Percentiles rank a stretch among this genome's conserved stretches.
These are phyloP conservation scores for Euura lappo DNA, from an alignment of 1,140 invertebrate genomes.

Conservation along the genomic window DNA sequence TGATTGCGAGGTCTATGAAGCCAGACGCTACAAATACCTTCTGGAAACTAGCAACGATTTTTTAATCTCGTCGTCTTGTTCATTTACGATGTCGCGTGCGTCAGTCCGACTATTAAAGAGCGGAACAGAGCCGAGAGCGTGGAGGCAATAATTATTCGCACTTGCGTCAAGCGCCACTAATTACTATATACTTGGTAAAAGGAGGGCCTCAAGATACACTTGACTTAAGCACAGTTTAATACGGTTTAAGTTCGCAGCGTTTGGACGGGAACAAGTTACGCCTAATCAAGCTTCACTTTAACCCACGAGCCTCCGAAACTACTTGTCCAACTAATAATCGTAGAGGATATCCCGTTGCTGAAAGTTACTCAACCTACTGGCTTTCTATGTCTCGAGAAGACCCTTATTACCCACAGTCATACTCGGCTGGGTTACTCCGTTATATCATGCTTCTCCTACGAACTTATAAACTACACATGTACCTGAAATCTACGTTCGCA, in stretches of 20 bases:
- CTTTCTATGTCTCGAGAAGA: not conserved
- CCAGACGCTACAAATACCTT: too few species aligned
- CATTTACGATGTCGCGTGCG: too few species aligned
- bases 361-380: not conserved
- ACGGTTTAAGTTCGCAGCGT: slow-evolving; percentile 1
- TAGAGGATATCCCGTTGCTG: not conserved
- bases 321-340: slow-evolving; percentile 7
- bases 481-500: too few species aligned
- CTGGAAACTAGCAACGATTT: too few species aligned
- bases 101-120: too few species aligned
- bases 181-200: not conserved
- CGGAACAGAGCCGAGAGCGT: too few species aligned
- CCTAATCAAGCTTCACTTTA: slow-evolving; percentile 7
- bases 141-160: not conserved
- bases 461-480: too few species aligned
- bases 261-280: slow-evolving; percentile 3
- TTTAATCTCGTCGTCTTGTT: too few species aligned
- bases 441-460: too few species aligned
- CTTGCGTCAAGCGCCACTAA: not conserved
- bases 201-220: not conserved
- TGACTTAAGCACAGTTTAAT: slow-evolving; percentile 7
- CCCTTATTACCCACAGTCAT: too few species aligned
- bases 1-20: too few species aligned
- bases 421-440: too few species aligned
- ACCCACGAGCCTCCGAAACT: not conserved